Conservation (phyloP, 2,888 invertebrate genomes). For the Emesis russula region DNA sequence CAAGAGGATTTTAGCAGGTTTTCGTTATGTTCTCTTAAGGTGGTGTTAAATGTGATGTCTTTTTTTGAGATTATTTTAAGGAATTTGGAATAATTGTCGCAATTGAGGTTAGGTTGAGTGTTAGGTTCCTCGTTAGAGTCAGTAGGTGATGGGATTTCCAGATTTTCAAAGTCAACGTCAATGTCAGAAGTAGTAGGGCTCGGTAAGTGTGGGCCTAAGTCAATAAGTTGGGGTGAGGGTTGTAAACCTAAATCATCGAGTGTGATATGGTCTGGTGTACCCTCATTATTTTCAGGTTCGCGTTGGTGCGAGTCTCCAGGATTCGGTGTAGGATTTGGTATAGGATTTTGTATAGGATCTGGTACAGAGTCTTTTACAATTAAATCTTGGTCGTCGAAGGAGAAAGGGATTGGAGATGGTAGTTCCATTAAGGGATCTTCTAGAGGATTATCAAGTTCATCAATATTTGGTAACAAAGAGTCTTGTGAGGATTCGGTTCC, state of each 20-base stretch:
- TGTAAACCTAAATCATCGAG: neutral
- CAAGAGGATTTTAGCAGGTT: neutral
- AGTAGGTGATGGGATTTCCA: slow-evolving; percentile 8
- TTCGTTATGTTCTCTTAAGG: neutral
- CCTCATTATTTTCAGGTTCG: neutral
- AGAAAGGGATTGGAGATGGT: neutral
- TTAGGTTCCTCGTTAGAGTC: neutral
- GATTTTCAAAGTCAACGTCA: neutral
- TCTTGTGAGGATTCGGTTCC: neutral
- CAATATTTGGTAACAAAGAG: neutral
- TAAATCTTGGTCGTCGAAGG: neutral
- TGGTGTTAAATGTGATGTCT: neutral
- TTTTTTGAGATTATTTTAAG: neutral
- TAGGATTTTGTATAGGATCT: neutral
- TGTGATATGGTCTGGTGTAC: neutral
- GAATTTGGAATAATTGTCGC: slow-evolving; percentile 9
- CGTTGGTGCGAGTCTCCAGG: neutral
- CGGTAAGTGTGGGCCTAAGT: neutral
- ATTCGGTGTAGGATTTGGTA: neutral
- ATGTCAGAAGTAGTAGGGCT: slow-evolving; percentile 4
- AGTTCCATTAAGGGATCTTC: neutral
- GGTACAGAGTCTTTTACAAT: neutral
- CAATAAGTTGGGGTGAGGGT: neutral
- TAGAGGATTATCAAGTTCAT: neutral
- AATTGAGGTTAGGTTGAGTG: neutral